Percentiles rank a stretch among this genome's conserved stretches.
Evolutionary conservation across 2,797 vertebrate genomes (phyloP).

Genomic region (Champsocephalus gunnari): DNA sequence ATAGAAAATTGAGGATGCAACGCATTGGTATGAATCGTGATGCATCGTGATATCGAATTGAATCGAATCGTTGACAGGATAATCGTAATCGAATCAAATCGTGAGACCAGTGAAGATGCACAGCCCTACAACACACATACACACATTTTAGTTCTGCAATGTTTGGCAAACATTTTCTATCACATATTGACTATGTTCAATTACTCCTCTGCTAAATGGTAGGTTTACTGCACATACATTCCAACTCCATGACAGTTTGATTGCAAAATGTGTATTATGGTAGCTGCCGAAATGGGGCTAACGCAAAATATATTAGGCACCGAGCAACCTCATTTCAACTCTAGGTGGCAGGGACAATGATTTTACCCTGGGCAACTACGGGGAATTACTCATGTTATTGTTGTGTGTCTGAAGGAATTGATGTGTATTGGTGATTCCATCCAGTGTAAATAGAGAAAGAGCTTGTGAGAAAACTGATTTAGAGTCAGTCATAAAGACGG

Average conservation of each 20-base stretch:
- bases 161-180: conserved; percentile 4
- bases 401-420: conserved; percentile 48
- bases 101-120: too few species aligned
- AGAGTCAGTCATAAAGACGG: neutral
- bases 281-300: neutral
- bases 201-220: neutral
- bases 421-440: conserved; percentile 65
- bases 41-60: too few species aligned
- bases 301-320: conserved; percentile 38
- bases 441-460: conserved; percentile 58
- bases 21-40: too few species aligned
- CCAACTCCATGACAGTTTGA: conserved; percentile 3
- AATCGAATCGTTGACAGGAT: too few species aligned
- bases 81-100: too few species aligned
- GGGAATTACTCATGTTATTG: conserved; percentile 30
- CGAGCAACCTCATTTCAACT: conserved; percentile 33
- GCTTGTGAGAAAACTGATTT: neutral
- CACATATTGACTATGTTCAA: neutral
- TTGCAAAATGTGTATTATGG: conserved; percentile 16
- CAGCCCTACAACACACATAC: neutral
- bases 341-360: conserved; percentile 29
- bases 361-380: conserved; percentile 13
- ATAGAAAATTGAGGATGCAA: too few species aligned
- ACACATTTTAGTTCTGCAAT: conserved; percentile 6
- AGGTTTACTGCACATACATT: conserved; percentile 10